Base-by-base conservation (phyloP, 37 sponge, comb jelly and placozoan species). In the Corticium candelabrum region DNA sequence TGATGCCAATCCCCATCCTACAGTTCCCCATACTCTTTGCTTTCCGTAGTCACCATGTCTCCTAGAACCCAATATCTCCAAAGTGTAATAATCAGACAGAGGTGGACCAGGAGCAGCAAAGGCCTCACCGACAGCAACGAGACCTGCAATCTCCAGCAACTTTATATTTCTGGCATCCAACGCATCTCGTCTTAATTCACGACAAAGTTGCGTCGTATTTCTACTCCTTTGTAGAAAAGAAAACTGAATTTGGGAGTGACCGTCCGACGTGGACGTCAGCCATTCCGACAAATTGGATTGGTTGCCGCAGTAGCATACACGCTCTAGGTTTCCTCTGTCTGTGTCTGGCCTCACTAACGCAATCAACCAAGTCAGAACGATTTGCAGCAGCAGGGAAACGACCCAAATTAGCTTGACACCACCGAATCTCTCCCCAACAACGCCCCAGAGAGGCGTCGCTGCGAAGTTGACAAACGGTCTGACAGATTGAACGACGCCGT, bases 21-120 rank as follows among this genome's bases (percentile, higher is more conserved):
- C 73, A 5, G 73, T 29, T 33, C 73, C 73, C 73, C 73, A 70
- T 5, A 70, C n/a, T 4, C 73, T 7, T 29, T 70, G 73, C n/a
- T 15, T 4, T n/a, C 73, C 73, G 21, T n/a, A 70, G n/a, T 70
- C n/a, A n/a, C n/a, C 7, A 33, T n/a, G 5, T 4, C 73, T 7
- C 36, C 21, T 4, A 15, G 5, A 5, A 5, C 73, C 73, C 5
- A 70, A 32, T 30, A 32, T 34, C 36, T 70, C 35, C 73, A 70
- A 5, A 15, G 31, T 32, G 21, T 30, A 29, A 4, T 4, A 7
- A 70, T 70, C 73, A 29, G 73, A 7, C 73, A 70, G 31, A 5
- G 73, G 35, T 4, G 21, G 73, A 4, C 4, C 36, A 29, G 73
- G 73, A 5, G 73, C 73, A 15, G 29, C 73, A 4, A 70, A 4